Evolutionary conservation across 2,888 invertebrate species (phyloP).

Genomic region (Cephus rjabovi): DNA sequence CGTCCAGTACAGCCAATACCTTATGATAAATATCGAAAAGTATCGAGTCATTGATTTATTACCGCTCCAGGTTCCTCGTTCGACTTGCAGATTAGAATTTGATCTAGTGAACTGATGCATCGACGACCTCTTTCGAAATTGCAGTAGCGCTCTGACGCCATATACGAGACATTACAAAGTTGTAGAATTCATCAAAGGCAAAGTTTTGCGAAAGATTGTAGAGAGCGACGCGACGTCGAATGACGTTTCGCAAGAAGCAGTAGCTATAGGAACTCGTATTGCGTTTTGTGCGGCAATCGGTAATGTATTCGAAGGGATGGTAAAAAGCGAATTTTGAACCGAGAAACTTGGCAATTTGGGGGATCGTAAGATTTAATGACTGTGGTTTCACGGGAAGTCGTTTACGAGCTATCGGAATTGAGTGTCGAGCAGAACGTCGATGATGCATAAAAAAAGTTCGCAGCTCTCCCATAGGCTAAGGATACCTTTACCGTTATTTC

Average conservation of each 20-base stretch:
- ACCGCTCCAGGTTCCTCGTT: neutral
- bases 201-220: neutral
- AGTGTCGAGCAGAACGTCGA: neutral
- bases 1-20: conserved; percentile 12
- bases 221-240: neutral
- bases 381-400: neutral
- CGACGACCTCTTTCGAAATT: neutral
- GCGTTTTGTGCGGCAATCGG: neutral
- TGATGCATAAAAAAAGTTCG: neutral
- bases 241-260: neutral
- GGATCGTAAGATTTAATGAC: neutral
- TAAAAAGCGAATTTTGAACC: neutral
- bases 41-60: neutral
- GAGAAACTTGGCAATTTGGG: neutral
- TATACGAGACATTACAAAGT: neutral
- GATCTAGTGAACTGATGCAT: neutral
- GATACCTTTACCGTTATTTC: neutral
- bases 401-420: neutral
- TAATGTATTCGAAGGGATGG: neutral
- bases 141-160: neutral
- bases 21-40: conserved; percentile 22
- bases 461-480: neutral
- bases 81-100: neutral
- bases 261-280: neutral
- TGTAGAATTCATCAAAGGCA: neutral